A percentile compares a stretch with the other conserved stretches of the same genome.
Evolutionary conservation across 2,797 vertebrate genomes (phyloP).

Genomic region (Etheostoma nigrum): DNA sequence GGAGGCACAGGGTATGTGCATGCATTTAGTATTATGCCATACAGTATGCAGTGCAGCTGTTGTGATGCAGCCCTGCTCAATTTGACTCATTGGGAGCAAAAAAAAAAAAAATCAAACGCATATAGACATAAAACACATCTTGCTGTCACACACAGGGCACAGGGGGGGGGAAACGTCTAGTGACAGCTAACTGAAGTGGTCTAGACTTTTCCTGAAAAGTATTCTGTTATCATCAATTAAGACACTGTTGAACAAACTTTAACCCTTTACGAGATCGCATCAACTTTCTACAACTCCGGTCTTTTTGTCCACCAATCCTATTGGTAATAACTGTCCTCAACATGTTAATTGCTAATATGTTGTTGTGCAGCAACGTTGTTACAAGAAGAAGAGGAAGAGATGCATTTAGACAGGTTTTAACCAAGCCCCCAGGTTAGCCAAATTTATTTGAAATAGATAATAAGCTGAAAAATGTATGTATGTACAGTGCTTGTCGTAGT

Average conservation of each 20-base stretch:
- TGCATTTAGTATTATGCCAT: constrained; percentile 10
- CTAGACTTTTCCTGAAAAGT: background rate
- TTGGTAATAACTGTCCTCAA: background rate
- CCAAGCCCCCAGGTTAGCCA: background rate
- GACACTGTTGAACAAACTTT: background rate
- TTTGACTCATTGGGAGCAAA: constrained; percentile 47
- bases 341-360: background rate
- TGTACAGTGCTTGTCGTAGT: no score
- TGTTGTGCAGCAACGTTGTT: background rate
- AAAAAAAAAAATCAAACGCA: constrained; percentile 25
- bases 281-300: background rate
- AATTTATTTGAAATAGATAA: background rate
- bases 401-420: background rate
- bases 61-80: constrained; percentile 8
- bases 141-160: background rate
- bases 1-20: background rate
- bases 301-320: background rate
- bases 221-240: background rate
- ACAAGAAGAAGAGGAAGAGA: background rate
- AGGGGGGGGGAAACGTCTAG: background rate
- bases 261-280: background rate
- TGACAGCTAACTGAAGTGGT: background rate
- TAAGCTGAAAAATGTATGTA: background rate
- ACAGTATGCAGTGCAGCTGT: constrained; percentile 27
- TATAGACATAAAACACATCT: background rate